These are phyloP conservation scores for Tholera decimalis DNA, from an alignment of 2,888 invertebrate species.

Conservation along the genomic window DNA sequence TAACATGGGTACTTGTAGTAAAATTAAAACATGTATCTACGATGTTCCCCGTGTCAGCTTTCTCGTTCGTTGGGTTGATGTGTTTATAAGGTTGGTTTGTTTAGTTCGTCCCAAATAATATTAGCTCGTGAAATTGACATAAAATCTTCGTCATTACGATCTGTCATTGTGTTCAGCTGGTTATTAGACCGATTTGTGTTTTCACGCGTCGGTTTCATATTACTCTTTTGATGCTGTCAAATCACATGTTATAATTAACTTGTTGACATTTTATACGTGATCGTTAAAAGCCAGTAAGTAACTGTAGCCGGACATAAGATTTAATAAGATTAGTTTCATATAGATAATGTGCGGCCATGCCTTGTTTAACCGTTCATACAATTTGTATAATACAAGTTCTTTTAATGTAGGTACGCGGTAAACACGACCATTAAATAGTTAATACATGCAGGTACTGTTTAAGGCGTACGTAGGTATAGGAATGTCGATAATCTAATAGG, in stretches of 20 bases:
- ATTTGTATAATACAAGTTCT: conserved; percentile 43
- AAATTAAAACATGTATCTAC: conserved; percentile 45
- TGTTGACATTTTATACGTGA: conserved; percentile 48
- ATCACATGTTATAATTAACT: conserved; percentile 52
- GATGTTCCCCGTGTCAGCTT: conserved; percentile 17
- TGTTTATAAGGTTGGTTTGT: conserved; percentile 49
- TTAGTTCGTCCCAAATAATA: conserved; percentile 47
- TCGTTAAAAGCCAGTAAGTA: conserved; percentile 44
- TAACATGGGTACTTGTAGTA: conserved; percentile 42
- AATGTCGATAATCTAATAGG: conserved; percentile 45
- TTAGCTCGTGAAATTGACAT: conserved; percentile 46
- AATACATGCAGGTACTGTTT: conserved; percentile 34
- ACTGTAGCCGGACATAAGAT: conserved; percentile 29
- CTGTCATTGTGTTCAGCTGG: conserved; percentile 46
- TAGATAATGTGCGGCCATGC: conserved; percentile 27
- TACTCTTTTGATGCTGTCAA: conserved; percentile 43
- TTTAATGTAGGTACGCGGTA: conserved; percentile 42
- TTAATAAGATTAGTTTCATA: conserved; percentile 38
- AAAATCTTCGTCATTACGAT: conserved; percentile 52
- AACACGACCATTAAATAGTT: conserved; percentile 46
- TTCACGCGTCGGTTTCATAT: conserved; percentile 38
- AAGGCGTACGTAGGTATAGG: conserved; percentile 29
- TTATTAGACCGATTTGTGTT: conserved; percentile 48
- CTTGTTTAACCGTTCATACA: conserved; percentile 35
- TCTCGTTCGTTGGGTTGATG: conserved; percentile 44